Percentiles rank a stretch among this genome's conserved stretches.
phyloP scores from a whole-genome alignment of 2,888 invertebrate species.

The Microplitis manilae region DNA sequence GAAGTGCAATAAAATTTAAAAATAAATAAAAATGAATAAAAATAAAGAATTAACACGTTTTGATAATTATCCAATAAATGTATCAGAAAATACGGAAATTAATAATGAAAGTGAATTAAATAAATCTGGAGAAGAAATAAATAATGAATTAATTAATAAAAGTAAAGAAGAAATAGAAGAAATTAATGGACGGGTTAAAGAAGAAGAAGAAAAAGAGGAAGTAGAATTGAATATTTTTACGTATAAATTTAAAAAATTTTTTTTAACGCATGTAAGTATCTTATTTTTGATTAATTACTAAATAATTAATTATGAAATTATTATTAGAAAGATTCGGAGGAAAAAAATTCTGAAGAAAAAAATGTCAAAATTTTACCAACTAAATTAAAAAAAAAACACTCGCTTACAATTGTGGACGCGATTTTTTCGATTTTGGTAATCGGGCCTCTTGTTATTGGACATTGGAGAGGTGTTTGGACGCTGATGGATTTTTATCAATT shows the following conservation, averaged over 20 bases:
- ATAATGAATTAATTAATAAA: slow-evolving; percentile 10
- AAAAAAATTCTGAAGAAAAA: slow-evolving; percentile 9
- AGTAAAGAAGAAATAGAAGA: background rate
- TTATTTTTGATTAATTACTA: background rate
- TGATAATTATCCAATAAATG: background rate
- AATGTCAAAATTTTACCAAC: slow-evolving; percentile 19
- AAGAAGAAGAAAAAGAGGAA: background rate
- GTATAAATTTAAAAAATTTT: background rate
- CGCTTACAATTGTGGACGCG: slow-evolving; percentile 68
- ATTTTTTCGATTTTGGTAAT: slow-evolving; percentile 71
- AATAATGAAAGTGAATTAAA: background rate
- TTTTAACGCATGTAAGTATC: background rate
- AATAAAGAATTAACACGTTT: too few relatives aligned
- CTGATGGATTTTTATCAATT: slow-evolving; percentile 71
- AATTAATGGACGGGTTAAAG: background rate
- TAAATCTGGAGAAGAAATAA: background rate
- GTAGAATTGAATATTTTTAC: slow-evolving; percentile 6
- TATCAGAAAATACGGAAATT: background rate
- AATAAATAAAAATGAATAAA: too few relatives aligned
- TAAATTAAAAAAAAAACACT: slow-evolving; percentile 51
- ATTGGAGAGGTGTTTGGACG: slow-evolving; percentile 76
- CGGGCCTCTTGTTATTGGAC: slow-evolving; percentile 73
- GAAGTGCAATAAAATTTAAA: background rate
- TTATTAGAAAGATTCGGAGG: background rate
- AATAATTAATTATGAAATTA: background rate